Conservation (phyloP, 1,140 invertebrate species). For the Limonius californicus region DNA sequence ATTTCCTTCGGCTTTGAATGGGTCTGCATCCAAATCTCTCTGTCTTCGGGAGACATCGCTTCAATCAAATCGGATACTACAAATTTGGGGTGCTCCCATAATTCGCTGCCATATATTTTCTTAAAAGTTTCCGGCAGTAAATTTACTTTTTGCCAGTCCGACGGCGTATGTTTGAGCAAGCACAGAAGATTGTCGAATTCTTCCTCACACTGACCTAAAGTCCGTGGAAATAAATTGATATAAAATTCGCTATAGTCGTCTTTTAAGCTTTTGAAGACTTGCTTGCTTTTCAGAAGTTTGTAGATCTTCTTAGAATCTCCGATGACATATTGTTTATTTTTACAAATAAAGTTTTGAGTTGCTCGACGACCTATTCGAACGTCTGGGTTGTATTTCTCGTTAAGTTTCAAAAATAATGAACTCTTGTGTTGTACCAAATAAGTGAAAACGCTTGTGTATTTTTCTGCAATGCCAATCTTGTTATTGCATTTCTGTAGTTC, state of each 20-base stretch:
- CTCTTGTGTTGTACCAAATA: neutral
- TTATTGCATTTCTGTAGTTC: neutral
- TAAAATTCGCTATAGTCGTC: neutral
- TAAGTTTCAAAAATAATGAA: neutral
- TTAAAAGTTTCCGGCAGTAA: too few species aligned
- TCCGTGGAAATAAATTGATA: too few species aligned
- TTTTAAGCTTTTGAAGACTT: neutral
- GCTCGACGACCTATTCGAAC: neutral
- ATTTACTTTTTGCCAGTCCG: too few species aligned
- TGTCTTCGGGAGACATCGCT: too few species aligned
- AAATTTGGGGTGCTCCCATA: too few species aligned
- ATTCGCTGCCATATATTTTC: too few species aligned
- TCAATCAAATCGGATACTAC: too few species aligned
- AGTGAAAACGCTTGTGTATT: neutral
- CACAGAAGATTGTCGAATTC: too few species aligned
- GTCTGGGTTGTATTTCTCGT: neutral
- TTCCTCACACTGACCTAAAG: too few species aligned
- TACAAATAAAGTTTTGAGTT: neutral
- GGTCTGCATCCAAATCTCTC: too few species aligned
- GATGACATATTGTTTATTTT: neutral
- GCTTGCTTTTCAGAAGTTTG: neutral
- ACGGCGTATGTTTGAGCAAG: too few species aligned
- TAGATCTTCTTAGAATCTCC: neutral
- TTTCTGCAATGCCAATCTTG: neutral
- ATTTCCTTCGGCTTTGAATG: too few species aligned